Percentiles rank a stretch among this genome's conserved stretches.
These are phyloP conservation scores for Phenganax stokvisi DNA, from an alignment of 92 coral and sea anemone genomes.

Conservation along the genomic window DNA sequence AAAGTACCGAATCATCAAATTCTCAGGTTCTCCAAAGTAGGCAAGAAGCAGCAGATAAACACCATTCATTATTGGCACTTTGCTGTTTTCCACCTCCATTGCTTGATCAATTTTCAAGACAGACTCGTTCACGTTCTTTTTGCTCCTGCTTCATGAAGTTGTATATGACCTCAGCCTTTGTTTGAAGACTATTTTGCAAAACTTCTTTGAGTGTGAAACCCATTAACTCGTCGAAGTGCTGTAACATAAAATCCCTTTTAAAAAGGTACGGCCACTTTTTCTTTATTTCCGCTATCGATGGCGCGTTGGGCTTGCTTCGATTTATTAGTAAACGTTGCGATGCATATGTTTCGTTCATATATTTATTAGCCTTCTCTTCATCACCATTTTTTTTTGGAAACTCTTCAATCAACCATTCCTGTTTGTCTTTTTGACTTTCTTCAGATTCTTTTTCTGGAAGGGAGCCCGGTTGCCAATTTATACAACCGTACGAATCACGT, in stretches of 20 bases:
- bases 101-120: slow-evolving; percentile 10
- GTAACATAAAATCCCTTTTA: neutral
- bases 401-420: slow-evolving; percentile 14
- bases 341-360: slow-evolving; percentile 19
- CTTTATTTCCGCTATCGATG: slow-evolving; percentile 32
- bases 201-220: slow-evolving; percentile 11
- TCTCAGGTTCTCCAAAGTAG: slow-evolving; percentile 20
- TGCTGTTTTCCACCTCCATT: slow-evolving; percentile 5
- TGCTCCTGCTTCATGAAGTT: slow-evolving; percentile 17
- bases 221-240: slow-evolving; percentile 12
- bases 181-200: slow-evolving; percentile 17
- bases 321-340: slow-evolving; percentile 27
- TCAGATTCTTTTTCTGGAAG: neutral
- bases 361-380: neutral
- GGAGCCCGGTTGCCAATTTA: slow-evolving; percentile 28
- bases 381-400: slow-evolving; percentile 15
- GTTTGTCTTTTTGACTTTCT: slow-evolving; percentile 20
- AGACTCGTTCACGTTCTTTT: slow-evolving; percentile 12
- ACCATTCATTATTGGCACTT: slow-evolving; percentile 10
- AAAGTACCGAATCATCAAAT: neutral
- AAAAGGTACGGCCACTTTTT: slow-evolving; percentile 30
- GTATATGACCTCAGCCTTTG: neutral
- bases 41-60: slow-evolving; percentile 20
- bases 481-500: slow-evolving; percentile 30
- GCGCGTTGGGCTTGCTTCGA: neutral